Percentiles rank a stretch among this genome's conserved stretches.
phyloP scores from a whole-genome alignment of 2,113 vertebrate species.

The Prinia subflava region DNA sequence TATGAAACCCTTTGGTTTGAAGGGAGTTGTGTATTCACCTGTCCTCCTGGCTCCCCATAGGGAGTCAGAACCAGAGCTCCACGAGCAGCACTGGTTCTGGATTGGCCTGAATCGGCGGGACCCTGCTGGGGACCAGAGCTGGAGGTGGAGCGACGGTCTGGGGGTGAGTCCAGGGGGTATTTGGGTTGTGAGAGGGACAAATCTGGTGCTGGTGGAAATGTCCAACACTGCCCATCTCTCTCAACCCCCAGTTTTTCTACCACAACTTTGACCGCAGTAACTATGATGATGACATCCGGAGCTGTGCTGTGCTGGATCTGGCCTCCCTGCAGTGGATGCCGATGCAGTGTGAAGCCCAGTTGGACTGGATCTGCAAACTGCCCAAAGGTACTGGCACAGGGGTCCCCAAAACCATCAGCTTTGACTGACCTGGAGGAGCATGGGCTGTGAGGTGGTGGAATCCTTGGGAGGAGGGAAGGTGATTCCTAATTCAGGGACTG shows the following conservation, averaged over 20 bases:
- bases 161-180: slow-evolving; percentile 76
- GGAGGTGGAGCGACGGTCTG: slow-evolving; percentile 92
- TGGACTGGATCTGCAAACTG: slow-evolving; percentile 98
- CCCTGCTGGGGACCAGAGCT: slow-evolving; percentile 81
- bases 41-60: not conserved
- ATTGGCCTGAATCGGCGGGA: slow-evolving; percentile 92
- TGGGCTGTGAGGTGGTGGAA: not conserved
- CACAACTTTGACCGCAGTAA: slow-evolving; percentile 90
- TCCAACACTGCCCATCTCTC: not conserved
- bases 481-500: not conserved
- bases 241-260: slow-evolving; percentile 82
- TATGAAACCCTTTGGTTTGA: not conserved
- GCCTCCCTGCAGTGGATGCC: slow-evolving; percentile 91
- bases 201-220: not conserved
- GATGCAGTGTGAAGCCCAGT: slow-evolving; percentile 87
- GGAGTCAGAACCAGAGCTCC: slow-evolving; percentile 83
- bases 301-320: slow-evolving; percentile 86
- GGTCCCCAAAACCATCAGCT: not conserved
- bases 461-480: not conserved
- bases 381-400: slow-evolving; percentile 81
- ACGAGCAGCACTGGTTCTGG: slow-evolving; percentile 97
- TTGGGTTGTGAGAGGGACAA: not conserved
- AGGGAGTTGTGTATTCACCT: not conserved
- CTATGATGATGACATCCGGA: slow-evolving; percentile 79
- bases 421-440: too few species aligned